Evolutionary conservation across 2,888 invertebrate species (phyloP).

Genomic region (Smittia aterrima): DNA sequence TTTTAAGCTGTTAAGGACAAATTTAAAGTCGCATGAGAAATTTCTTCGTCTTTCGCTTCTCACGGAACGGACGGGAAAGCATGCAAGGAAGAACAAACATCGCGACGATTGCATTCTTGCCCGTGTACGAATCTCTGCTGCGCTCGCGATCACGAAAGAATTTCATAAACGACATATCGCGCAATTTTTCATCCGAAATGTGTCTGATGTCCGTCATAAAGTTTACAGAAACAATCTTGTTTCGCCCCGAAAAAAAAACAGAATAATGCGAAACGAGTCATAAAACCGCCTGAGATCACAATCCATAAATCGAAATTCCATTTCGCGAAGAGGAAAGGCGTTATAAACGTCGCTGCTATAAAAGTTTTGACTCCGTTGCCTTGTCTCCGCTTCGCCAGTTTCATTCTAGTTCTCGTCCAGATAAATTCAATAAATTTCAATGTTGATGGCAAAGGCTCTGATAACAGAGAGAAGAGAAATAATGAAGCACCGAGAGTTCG

Average conservation of each 20-base stretch:
- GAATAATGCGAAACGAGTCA: background rate
- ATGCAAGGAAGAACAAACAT: background rate
- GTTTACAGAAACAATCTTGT: background rate
- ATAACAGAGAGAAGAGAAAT: slow-evolving; percentile 32
- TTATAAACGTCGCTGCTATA: background rate
- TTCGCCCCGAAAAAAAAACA: background rate
- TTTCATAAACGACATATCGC: background rate
- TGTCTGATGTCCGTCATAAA: background rate
- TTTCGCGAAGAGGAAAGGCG: background rate
- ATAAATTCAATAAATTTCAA: slow-evolving; percentile 39
- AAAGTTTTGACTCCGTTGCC: background rate
- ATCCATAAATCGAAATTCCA: slow-evolving; percentile 13
- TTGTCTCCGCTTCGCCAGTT: no score
- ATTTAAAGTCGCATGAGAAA: slow-evolving; percentile 15
- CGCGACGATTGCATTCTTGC: background rate
- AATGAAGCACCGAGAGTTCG: slow-evolving; percentile 28
- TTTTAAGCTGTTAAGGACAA: slow-evolving; percentile 20
- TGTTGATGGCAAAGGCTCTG: slow-evolving; percentile 31
- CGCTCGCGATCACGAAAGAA: background rate
- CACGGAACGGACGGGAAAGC: no score
- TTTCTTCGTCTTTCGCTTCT: background rate
- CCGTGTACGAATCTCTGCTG: no score
- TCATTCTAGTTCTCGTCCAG: background rate
- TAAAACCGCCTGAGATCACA: slow-evolving; percentile 13
- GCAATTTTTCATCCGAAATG: background rate